phyloP scores from a whole-genome alignment of 2,888 invertebrate genomes.

The Chalcis sispes region DNA sequence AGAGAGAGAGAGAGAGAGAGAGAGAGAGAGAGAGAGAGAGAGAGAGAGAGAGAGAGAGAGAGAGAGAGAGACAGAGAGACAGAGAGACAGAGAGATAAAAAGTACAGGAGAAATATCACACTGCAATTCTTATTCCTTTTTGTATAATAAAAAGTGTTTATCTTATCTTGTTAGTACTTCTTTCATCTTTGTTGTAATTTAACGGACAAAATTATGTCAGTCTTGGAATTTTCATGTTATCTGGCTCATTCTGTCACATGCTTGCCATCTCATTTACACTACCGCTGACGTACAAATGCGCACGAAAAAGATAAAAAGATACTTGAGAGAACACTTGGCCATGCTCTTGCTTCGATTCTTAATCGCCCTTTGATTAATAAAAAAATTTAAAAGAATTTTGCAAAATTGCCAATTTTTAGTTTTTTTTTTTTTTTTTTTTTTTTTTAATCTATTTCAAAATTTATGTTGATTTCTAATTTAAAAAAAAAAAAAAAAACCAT shows the following conservation, averaged over 20 bases:
- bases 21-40: neutral
- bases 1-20: neutral
- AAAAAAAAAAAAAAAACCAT: too few species aligned
- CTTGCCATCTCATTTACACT: neutral
- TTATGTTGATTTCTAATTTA: too few species aligned
- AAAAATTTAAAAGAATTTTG: constrained; percentile 6
- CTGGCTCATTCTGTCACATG: neutral
- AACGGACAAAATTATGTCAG: neutral
- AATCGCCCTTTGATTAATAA: constrained; percentile 8
- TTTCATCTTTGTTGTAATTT: neutral
- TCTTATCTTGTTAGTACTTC: neutral
- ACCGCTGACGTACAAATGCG: constrained; percentile 4
- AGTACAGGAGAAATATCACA: too few species aligned
- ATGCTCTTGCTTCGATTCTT: neutral
- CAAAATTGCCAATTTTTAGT: too few species aligned
- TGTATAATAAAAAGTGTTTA: too few species aligned
- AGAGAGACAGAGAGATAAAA: too few species aligned
- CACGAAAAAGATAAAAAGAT: constrained; percentile 4
- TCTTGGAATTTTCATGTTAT: constrained; percentile 1
- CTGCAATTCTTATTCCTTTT: too few species aligned
- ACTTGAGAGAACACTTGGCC: neutral
- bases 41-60: neutral
- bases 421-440: too few species aligned
- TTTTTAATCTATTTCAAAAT: too few species aligned
- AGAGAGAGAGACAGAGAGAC: too few species aligned